Conservation (phyloP, 2,888 invertebrate species). For the Trichogramma evanescens region DNA sequence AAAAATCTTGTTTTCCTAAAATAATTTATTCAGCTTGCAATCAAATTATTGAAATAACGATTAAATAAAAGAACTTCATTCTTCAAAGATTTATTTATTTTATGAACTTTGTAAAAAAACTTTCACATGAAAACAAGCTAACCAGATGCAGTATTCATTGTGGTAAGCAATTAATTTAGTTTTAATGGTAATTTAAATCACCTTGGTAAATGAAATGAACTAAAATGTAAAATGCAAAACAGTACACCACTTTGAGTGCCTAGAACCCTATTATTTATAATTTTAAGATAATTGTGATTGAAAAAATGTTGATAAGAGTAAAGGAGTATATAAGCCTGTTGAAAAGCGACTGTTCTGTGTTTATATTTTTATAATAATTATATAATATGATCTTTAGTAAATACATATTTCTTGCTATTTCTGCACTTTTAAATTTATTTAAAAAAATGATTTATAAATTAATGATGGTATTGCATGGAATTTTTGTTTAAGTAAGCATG, state of each 20-base stretch:
- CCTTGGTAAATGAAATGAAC: conserved; percentile 27
- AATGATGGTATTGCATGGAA: conserved; percentile 2
- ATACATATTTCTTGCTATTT: conserved; percentile 24
- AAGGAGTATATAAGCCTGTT: conserved; percentile 40
- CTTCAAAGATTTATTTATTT: conserved; percentile 3
- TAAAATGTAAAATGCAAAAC: conserved; percentile 22
- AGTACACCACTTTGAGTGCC: conserved; percentile 31
- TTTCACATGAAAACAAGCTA: background rate
- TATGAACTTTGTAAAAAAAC: conserved; percentile 7
- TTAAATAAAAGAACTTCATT: conserved; percentile 14
- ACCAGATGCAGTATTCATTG: background rate
- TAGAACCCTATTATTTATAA: conserved; percentile 17
- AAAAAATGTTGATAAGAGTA: conserved; percentile 26
- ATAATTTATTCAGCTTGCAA: background rate
- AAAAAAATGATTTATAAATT: conserved; percentile 20
- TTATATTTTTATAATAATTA: conserved; percentile 41
- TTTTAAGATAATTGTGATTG: conserved; percentile 20
- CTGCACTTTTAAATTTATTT: conserved; percentile 13
- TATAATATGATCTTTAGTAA: conserved; percentile 30
- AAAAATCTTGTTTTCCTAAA: too few relatives aligned
- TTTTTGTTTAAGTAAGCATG: background rate
- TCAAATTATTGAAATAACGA: background rate
- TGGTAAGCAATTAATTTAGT: conserved; percentile 9
- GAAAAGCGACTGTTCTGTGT: conserved; percentile 41
- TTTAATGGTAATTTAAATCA: conserved; percentile 16